Conservation (phyloP, 1,140 invertebrate species). For the Cydia strobilella region DNA sequence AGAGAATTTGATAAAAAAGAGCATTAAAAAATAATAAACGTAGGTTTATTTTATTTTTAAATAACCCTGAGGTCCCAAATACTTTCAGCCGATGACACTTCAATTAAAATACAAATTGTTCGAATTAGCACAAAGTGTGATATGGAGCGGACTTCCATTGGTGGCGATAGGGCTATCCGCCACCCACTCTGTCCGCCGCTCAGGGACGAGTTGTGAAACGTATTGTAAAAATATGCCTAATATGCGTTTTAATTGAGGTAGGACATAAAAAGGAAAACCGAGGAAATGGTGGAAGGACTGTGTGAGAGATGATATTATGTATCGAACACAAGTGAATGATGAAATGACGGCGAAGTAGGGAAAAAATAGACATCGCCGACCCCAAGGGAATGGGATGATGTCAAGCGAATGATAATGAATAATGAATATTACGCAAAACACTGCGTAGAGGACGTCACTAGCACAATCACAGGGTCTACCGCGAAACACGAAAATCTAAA, state of each 20-base stretch:
- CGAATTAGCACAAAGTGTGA: conserved; percentile 32
- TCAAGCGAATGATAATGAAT: too few species aligned
- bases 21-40: too few species aligned
- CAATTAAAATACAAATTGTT: conserved; percentile 5
- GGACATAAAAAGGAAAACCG: neutral
- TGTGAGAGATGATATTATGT: neutral
- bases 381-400: too few species aligned
- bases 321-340: too few species aligned
- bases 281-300: neutral
- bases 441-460: too few species aligned
- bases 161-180: conserved; percentile 52
- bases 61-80: neutral
- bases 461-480: too few species aligned
- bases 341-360: too few species aligned
- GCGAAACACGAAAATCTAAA: too few species aligned
- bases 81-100: neutral
- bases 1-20: too few species aligned
- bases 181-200: conserved; percentile 48
- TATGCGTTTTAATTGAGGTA: neutral
- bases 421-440: too few species aligned
- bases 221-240: neutral
- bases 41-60: too few species aligned
- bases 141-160: conserved; percentile 53
- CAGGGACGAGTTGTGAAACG: conserved; percentile 33
- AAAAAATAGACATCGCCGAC: too few species aligned